Base-by-base conservation (phyloP, 2,797 vertebrate species). In the Triplophysa bombifrons region DNA sequence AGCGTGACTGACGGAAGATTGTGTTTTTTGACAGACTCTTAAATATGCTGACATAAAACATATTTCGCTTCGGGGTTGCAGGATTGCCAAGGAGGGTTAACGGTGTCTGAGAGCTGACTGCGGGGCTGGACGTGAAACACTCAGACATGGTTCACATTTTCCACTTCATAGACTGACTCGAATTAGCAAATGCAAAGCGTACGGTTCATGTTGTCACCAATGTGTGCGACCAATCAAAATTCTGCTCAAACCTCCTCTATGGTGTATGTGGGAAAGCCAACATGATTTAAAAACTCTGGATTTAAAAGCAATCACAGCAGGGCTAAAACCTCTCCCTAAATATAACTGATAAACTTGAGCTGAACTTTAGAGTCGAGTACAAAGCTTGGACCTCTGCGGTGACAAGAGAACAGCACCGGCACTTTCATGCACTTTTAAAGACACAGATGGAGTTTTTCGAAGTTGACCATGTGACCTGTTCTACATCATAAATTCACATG, bases 101-200 rank as follows among this genome's bases (percentile, higher is more conserved):
- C 34, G 53, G 34, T 56, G 65, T 44, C 56, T 64, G 70, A 64
- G 20, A 10, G 14, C 74, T 71, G 48, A 82, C 74, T 61, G 53
- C 41, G 56, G 65, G 30, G 67, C 71, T 44, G 44, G 61, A 69
- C 9, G n/a, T 25, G 34, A 56, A 50, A 60, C 55, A 74, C 51
- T 67, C 75, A 85, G 77, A 84, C 78, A 78, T 30, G 76, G 67
- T 81, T 84, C 80, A 82, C 53, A 80, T 86, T 86, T 83, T 83
- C 79, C 83, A 84, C 71, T 83, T 67, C 41, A 60, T 72, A 65
- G 25, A 34, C 72, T 70, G 74, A 53, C 48, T 71, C 63, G 78
- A 70, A 68, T 80, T 83, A 85, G 80, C 71, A 75, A 74, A 66
- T 53, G 41, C 72, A 53, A 75, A 60, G 67, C 44, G 51, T 38